phyloP scores from a whole-genome alignment of 37 sponge, comb jelly and placozoan species.

The Petrosia ficiformis region DNA sequence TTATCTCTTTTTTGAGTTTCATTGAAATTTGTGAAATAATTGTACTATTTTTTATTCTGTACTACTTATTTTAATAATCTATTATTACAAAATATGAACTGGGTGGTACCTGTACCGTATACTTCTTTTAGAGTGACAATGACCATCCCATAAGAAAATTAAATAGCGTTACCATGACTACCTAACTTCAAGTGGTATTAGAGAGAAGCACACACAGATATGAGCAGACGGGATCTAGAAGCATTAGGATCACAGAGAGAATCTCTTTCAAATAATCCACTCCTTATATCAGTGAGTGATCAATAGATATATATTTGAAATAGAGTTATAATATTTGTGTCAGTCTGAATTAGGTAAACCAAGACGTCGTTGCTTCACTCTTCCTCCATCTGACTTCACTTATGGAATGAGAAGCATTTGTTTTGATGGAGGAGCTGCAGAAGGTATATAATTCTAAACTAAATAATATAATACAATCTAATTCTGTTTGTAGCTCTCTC shows the following conservation, averaged over 20 bases:
- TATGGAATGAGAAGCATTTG: conserved; percentile 64
- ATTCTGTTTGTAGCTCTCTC: conserved; percentile 42
- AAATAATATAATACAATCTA: neutral
- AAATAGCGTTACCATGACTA: neutral
- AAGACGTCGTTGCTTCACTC: conserved; percentile 58
- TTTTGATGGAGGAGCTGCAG: conserved; percentile 73
- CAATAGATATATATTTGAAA: neutral
- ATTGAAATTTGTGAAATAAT: neutral
- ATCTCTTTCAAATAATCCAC: conserved; percentile 58
- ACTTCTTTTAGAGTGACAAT: too few relatives aligned
- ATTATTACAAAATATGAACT: too few relatives aligned
- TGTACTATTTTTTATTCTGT: neutral
- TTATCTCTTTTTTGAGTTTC: too few relatives aligned
- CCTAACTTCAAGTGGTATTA: neutral
- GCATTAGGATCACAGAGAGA: conserved; percentile 57
- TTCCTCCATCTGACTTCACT: conserved; percentile 72
- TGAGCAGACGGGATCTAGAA: conserved; percentile 58
- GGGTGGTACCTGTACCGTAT: too few relatives aligned
- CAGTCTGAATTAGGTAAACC: conserved; percentile 68
- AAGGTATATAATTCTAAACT: conserved; percentile 39
- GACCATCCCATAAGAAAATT: neutral
- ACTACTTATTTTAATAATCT: neutral
- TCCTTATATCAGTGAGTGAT: conserved; percentile 34
- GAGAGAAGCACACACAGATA: neutral
- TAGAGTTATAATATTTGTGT: neutral